Evolutionary conservation across 2,888 invertebrate genomes (phyloP).

Genomic region (Tromatobia lineatoria): DNA sequence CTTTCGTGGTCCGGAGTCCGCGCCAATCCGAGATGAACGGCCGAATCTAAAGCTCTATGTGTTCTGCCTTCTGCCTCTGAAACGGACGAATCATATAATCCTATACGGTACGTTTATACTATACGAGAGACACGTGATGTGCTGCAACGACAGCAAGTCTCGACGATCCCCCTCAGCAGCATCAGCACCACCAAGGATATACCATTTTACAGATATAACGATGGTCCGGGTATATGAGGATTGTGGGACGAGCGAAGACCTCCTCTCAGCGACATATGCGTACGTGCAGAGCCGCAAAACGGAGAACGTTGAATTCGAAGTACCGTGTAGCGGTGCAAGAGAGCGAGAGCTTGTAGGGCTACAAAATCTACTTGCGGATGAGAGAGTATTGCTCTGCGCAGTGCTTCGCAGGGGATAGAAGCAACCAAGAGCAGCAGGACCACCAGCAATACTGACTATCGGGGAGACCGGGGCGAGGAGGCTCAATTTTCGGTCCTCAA

Average conservation of each 20-base stretch:
- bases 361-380: conserved; percentile 35
- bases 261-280: conserved; percentile 60
- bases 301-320: conserved; percentile 10
- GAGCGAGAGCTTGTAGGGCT: conserved; percentile 32
- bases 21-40: conserved; percentile 60
- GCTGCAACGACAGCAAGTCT: conserved; percentile 24
- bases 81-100: conserved; percentile 54
- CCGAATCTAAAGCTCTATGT: conserved; percentile 10
- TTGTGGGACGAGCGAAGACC: conserved; percentile 27
- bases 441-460: conserved; percentile 18
- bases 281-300: conserved; percentile 46
- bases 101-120: conserved; percentile 40
- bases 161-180: conserved; percentile 20
- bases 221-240: conserved; percentile 34
- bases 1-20: conserved; percentile 8
- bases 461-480: too few species aligned
- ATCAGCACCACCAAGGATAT: not conserved
- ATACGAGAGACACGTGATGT: conserved; percentile 55
- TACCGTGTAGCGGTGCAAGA: not conserved
- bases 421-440: conserved; percentile 20
- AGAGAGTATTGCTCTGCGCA: conserved; percentile 41
- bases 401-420: conserved; percentile 23
- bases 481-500: too few species aligned
- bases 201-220: conserved; percentile 15
- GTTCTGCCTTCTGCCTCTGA: not conserved